Percentiles rank a stretch among this genome's conserved stretches.
Evolutionary conservation across 2,113 vertebrate species (phyloP).

Genomic region (Lanius ludovicianus): DNA sequence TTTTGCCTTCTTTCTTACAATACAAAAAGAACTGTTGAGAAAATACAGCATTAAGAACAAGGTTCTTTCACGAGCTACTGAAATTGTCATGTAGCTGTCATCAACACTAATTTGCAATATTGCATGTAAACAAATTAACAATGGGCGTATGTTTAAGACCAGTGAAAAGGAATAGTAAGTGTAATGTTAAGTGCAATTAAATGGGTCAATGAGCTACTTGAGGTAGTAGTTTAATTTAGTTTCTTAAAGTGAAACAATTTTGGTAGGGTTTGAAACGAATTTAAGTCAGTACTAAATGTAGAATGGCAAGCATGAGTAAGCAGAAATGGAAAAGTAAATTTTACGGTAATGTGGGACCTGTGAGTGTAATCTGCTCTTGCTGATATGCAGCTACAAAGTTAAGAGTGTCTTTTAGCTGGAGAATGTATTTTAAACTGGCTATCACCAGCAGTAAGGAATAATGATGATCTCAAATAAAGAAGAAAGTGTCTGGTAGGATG

Average conservation of each 20-base stretch:
- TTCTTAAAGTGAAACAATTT: background rate
- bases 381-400: background rate
- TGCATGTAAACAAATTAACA: background rate
- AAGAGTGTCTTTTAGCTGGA: background rate
- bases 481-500: background rate
- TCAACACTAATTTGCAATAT: background rate
- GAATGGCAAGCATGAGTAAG: background rate
- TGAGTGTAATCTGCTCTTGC: background rate
- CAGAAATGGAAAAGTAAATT: background rate
- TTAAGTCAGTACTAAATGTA: background rate
- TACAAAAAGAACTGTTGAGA: background rate
- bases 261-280: background rate
- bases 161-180: background rate
- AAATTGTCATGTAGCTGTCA: background rate
- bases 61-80: background rate
- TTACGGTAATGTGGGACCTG: background rate
- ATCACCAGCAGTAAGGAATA: background rate
- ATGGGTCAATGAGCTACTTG: background rate
- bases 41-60: background rate
- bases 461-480: background rate
- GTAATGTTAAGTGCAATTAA: background rate
- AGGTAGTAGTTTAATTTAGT: background rate
- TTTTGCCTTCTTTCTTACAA: background rate
- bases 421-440: background rate
- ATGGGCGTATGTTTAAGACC: background rate